These are phyloP conservation scores for Datnioides undecimradiatus DNA, from an alignment of 2,113 vertebrate species.

Conservation along the genomic window DNA sequence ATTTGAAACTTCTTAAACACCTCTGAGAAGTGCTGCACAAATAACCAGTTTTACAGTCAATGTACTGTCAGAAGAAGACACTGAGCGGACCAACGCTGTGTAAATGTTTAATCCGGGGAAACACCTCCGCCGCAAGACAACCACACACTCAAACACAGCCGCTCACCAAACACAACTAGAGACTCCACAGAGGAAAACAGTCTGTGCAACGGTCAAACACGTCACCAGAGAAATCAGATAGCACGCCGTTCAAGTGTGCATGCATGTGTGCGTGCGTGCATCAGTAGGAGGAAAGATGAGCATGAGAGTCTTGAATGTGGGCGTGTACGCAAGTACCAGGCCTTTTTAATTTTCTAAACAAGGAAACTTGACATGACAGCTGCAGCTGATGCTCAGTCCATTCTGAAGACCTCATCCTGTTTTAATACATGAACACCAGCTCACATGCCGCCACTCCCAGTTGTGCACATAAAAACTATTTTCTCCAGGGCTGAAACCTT, in stretches of 20 bases:
- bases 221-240: background rate
- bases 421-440: constrained; percentile 10
- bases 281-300: constrained; percentile 9
- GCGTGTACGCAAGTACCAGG: background rate
- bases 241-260: background rate
- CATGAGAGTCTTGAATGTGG: background rate
- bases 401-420: background rate
- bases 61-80: background rate
- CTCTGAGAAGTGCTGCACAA: constrained; percentile 5
- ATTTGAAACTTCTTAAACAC: background rate
- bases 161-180: background rate
- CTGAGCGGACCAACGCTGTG: constrained; percentile 17
- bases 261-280: background rate
- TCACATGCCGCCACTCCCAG: constrained; percentile 7
- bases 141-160: constrained; percentile 34
- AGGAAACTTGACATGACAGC: constrained; percentile 50
- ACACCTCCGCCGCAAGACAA: constrained; percentile 17
- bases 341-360: constrained; percentile 47
- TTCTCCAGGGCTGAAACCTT: background rate
- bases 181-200: constrained; percentile 14
- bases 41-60: background rate
- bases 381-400: constrained; percentile 38
- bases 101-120: constrained; percentile 47
- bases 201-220: background rate
- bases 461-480: constrained; percentile 19